These are phyloP conservation scores for Echiichthys vipera DNA, from an alignment of 2,797 vertebrate species.

Conservation along the genomic window DNA sequence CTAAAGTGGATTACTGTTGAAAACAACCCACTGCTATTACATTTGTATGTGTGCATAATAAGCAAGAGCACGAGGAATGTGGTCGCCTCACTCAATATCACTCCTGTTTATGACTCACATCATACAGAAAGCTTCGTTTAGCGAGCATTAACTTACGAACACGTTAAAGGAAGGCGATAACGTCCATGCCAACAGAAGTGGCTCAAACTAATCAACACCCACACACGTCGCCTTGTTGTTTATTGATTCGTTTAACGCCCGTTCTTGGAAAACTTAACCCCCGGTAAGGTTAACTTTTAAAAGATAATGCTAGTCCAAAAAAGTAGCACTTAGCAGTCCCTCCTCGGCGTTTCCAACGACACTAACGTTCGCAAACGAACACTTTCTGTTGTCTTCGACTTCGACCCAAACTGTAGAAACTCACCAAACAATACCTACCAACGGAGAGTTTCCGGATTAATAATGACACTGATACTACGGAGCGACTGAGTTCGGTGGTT, in stretches of 20 bases:
- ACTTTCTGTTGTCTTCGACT: slow-evolving; percentile 31
- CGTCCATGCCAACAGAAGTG: slow-evolving; percentile 6
- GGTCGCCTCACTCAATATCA: neutral
- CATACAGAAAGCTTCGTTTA: neutral
- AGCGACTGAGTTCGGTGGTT: neutral
- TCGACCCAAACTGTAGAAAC: slow-evolving; percentile 60
- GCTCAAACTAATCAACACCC: neutral
- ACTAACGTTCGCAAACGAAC: slow-evolving; percentile 27
- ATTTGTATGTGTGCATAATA: slow-evolving; percentile 53
- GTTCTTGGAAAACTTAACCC: neutral
- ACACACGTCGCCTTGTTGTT: neutral
- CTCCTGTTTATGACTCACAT: neutral
- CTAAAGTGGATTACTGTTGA: neutral
- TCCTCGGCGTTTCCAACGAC: neutral
- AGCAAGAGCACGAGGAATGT: slow-evolving; percentile 20
- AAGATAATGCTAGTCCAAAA: no score
- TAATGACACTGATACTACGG: slow-evolving; percentile 42
- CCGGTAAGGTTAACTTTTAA: neutral
- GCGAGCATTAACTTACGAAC: neutral
- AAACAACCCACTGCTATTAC: no score
- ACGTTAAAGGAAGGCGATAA: neutral
- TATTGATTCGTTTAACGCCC: neutral
- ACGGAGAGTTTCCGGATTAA: slow-evolving; percentile 70
- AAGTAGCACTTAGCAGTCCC: no score
- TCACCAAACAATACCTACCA: slow-evolving; percentile 77